These are phyloP conservation scores for Mimachlamys varia DNA, from an alignment of 2,888 invertebrate genomes.

Conservation along the genomic window DNA sequence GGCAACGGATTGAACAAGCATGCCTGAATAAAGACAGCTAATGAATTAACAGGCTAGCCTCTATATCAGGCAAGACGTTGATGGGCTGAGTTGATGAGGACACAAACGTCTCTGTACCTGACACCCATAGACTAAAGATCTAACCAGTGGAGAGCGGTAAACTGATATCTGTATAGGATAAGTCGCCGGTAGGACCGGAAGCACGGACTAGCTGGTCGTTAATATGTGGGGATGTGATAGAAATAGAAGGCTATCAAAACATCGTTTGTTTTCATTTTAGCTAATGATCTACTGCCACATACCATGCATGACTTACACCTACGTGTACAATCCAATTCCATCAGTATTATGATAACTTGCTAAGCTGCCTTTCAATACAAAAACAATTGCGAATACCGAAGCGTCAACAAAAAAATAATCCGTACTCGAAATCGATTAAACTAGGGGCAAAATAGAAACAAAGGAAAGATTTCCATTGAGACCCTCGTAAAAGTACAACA, in stretches of 20 bases:
- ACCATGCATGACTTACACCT: background rate
- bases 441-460: too few species aligned
- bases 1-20: background rate
- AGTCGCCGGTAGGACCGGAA: background rate
- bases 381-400: too few species aligned
- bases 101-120: background rate
- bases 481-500: too few species aligned
- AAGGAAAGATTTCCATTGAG: too few species aligned
- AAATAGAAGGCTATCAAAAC: background rate
- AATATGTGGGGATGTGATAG: background rate
- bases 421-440: too few species aligned
- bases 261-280: conserved; percentile 14
- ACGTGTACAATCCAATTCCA: too few species aligned
- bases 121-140: background rate
- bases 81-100: background rate
- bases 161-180: background rate
- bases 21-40: background rate
- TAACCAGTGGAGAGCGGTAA: background rate
- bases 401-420: too few species aligned
- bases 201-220: background rate
- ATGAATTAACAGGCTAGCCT: background rate
- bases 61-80: background rate
- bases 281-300: background rate
- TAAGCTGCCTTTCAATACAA: too few species aligned
- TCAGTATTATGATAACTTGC: too few species aligned